Evolutionary conservation across 2,797 vertebrate species (phyloP).

Genomic region (Sebastes steindachneri): DNA sequence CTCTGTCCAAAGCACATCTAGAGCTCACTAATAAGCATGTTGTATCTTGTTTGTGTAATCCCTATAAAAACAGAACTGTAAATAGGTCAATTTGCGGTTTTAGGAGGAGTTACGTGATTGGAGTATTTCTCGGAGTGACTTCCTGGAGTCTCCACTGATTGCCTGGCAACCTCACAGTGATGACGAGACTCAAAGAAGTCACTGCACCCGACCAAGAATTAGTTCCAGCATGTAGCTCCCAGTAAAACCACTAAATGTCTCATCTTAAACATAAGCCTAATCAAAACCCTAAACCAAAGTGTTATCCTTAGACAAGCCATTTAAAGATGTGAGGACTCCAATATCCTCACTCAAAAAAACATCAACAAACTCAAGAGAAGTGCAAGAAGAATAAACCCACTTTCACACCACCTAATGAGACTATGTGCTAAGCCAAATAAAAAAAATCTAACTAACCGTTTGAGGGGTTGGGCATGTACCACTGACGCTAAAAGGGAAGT

Average conservation of each 20-base stretch:
- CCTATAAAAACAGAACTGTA: not conserved
- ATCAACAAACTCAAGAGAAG: not conserved
- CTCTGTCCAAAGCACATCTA: not conserved
- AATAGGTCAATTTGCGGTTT: not conserved
- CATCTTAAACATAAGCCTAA: not conserved
- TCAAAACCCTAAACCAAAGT: not conserved
- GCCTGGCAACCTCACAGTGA: not conserved
- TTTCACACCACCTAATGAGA: not conserved
- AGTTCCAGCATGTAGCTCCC: not conserved
- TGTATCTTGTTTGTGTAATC: not conserved
- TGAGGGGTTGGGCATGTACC: not conserved
- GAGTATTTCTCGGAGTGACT: not conserved
- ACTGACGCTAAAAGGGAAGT: constrained; percentile 10
- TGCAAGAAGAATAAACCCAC: not conserved
- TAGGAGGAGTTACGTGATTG: not conserved
- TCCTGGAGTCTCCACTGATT: not conserved
- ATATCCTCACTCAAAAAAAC: not conserved
- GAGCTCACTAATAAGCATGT: not conserved
- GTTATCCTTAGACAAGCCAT: not conserved
- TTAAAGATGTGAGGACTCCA: not conserved
- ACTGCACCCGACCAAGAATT: not conserved
- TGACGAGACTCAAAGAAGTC: not conserved
- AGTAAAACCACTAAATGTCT: not conserved
- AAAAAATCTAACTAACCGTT: not conserved
- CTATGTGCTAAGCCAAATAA: not conserved